Evolutionary conservation across 2,113 vertebrate species (phyloP), one percentile per base, ranked within the genome.

Genomic region (Piliocolobus tephrosceles): DNA sequence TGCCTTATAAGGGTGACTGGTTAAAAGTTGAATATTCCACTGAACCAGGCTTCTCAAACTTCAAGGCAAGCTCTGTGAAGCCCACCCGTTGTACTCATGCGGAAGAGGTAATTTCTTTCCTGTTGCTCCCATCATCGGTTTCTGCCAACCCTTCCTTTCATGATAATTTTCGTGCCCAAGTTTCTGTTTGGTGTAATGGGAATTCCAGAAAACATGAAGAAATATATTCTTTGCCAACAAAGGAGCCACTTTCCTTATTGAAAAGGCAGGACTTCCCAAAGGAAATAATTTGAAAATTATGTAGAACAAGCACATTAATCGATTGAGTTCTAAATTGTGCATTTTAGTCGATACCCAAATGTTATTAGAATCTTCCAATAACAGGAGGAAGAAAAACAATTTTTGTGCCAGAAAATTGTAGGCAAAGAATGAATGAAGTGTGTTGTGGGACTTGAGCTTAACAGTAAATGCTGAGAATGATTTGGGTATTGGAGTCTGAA

Each of bases 1-100:
- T 98, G 64, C 99, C 99, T 90, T 99, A 97, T 98, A 98, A 98
- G 97, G 99, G 99, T 81, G 99, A 99, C 97, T 99, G 99, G 99
- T 98, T 99, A 35, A 98, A 99, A 98, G 99, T 99, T 0, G 98
- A 99, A 73, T 99, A 99, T 97, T 98, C 98, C n/a, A 95, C 99
- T 92, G 98, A 98, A 55, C 98, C 98, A 0, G 83, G 79, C 11
- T 97, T 98, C 0, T 98, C 98, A 98, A 98, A 95, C 92, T 99
- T 99, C 87, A 98, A 99, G 97, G 99, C 99, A 84, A 95, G 98
- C 72, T 99, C 97, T 72, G 99, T 99, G 80, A 98, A 98, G 25
- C 99, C 99, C 45, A 98, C 99, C 96, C 99, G 99, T 66, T 99
- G 99, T 55, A 99, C 99, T 70, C 98, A 98, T 95, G 96, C 99